Evolutionary conservation across 2,888 invertebrate species (phyloP), one percentile per base, ranked within the genome.

Genomic region (Orthosia cruda): DNA sequence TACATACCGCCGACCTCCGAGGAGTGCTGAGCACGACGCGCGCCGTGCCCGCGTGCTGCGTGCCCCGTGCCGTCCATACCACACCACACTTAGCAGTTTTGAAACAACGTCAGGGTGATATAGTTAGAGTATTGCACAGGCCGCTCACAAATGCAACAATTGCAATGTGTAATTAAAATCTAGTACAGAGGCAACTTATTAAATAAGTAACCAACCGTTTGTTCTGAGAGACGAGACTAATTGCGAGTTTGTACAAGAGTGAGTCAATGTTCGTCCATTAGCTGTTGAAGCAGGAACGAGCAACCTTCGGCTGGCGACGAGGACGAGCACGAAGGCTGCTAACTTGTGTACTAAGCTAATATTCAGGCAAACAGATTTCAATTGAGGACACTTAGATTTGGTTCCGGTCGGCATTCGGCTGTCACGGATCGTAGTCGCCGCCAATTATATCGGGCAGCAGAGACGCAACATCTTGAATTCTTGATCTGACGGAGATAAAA

Each of bases 301-400:
- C 68, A 71, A 76, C 87, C 83, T 81, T 80, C 75, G 55, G 59
- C 61, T 40, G 40, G 67, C 66, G 79, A 71, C 58, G 77, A 55
- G 55, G 55, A 79, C 72, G 74, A 78, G 64, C 75, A 71, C 75
- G 82, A 84, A 85, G 81, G 87, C 86, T 83, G 58, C 61, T 70
- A 67, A 69, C 80, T 80, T 71, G 63, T 71, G 72, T 73, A 79
- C 79, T 84, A 80, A 83, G 76, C 79, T 85, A 85, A 87, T 85
- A 81, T 81, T 73, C 72, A 78, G 77, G 69, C 75, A 79, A 74
- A 73, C 71, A 74, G 79, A 86, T 47, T 79, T 71, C 45, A 84
- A 87, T 83, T 86, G 87, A 84, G 84, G 86, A 85, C 86, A 83
- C 81, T 83, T 81, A 32, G 75, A 80, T 81, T 81, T 83, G 32